phyloP scores from a whole-genome alignment of 2,888 invertebrate genomes.

The Idaea straminata region DNA sequence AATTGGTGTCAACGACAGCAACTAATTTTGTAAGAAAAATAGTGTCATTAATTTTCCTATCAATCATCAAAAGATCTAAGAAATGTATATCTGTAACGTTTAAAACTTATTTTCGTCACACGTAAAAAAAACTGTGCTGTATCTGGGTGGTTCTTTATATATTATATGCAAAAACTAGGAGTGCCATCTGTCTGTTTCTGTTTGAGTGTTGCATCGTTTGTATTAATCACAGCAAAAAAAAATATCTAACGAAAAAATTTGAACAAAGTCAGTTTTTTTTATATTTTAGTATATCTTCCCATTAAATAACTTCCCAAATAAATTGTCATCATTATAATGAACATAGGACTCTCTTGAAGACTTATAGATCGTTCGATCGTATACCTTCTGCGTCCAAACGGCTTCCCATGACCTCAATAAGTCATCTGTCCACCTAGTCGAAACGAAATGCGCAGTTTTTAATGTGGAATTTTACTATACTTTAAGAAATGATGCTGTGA shows the following conservation, averaged over 20 bases:
- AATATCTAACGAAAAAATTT: no score
- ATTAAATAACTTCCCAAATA: no score
- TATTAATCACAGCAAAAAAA: no score
- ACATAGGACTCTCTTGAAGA: no score
- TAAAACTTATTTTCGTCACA: background rate
- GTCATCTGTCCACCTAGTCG: no score
- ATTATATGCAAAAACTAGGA: background rate
- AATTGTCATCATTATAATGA: no score
- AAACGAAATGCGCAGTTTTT: no score
- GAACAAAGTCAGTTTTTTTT: no score
- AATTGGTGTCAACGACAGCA: background rate
- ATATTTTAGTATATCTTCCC: no score
- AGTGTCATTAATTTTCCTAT: constrained; percentile 1
- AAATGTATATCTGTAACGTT: background rate
- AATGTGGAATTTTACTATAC: background rate
- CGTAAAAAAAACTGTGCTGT: background rate
- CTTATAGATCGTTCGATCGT: no score
- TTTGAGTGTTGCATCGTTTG: background rate
- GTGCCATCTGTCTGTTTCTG: background rate
- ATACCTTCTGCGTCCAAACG: no score
- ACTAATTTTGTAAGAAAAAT: background rate
- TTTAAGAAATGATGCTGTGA: background rate
- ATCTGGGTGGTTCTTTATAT: background rate
- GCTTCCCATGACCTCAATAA: no score
- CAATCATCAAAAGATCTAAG: background rate